Evolutionary conservation across 2,113 vertebrate species (phyloP).

Genomic region (Centrocercus urophasianus): DNA sequence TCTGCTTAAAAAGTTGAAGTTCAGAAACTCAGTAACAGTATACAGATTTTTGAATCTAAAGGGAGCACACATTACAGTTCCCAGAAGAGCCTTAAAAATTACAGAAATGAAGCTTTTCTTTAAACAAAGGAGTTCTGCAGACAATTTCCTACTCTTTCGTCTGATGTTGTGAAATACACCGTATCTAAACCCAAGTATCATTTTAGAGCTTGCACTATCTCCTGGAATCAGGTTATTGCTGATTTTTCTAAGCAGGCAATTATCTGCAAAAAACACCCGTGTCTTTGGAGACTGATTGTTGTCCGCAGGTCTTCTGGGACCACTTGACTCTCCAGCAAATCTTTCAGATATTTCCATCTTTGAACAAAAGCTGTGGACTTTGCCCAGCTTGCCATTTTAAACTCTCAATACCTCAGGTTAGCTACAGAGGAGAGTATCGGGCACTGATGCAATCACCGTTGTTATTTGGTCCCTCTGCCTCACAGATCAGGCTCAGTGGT

Average conservation of each 20-base stretch:
- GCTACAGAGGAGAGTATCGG: background rate
- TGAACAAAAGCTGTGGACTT: background rate
- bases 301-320: background rate
- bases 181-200: background rate
- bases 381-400: background rate
- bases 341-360: background rate
- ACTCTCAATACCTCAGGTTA: background rate
- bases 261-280: background rate
- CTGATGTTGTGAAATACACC: background rate
- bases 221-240: background rate
- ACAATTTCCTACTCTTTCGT: background rate
- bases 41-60: slow-evolving; percentile 35
- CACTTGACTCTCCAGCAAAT: background rate
- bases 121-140: background rate
- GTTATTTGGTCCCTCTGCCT: background rate
- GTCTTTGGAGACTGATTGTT: accelerated
- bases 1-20: slow-evolving; percentile 45
- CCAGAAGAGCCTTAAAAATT: background rate
- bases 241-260: background rate
- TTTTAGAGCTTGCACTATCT: background rate
- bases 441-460: background rate
- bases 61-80: background rate
- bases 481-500: accelerated
- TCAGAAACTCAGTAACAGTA: slow-evolving; percentile 31
- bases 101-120: background rate